Conservation (phyloP, 2,797 vertebrate genomes). For the Kryptopterus vitreolus region DNA sequence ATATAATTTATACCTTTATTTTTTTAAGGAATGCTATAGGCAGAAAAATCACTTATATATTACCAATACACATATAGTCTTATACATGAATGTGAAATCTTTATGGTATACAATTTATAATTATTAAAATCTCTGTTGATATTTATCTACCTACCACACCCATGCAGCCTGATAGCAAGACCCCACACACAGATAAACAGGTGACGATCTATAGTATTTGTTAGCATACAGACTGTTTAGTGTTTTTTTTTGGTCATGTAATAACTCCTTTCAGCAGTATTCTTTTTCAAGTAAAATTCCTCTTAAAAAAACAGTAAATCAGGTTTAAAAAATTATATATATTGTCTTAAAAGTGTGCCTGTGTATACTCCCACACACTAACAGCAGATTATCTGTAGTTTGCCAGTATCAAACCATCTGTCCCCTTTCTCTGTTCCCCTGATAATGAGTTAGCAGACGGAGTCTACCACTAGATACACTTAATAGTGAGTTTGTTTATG, state of each 20-base stretch:
- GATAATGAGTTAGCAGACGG: not conserved
- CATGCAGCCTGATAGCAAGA: too few relatives aligned
- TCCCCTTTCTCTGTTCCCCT: not conserved
- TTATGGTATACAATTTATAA: too few relatives aligned
- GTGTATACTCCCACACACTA: not conserved
- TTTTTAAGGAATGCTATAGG: not conserved
- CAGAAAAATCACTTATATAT: too few relatives aligned
- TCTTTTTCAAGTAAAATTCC: not conserved
- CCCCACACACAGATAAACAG: too few relatives aligned
- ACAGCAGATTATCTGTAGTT: not conserved
- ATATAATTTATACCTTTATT: not conserved
- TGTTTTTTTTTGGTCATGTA: not conserved
- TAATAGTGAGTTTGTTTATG: not conserved
- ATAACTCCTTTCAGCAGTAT: not conserved
- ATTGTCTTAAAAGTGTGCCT: not conserved
- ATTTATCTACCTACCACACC: too few relatives aligned
- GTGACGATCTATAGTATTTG: too few relatives aligned
- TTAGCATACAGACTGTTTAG: too few relatives aligned
- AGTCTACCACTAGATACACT: not conserved
- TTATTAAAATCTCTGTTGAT: too few relatives aligned
- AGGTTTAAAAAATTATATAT: not conserved
- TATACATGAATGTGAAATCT: too few relatives aligned
- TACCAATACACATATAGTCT: too few relatives aligned
- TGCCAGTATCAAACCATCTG: slow-evolving; percentile 1
- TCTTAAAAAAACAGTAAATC: not conserved